phyloP scores from a whole-genome alignment of 1,140 invertebrate genomes.

The Drosophila bifasciata region DNA sequence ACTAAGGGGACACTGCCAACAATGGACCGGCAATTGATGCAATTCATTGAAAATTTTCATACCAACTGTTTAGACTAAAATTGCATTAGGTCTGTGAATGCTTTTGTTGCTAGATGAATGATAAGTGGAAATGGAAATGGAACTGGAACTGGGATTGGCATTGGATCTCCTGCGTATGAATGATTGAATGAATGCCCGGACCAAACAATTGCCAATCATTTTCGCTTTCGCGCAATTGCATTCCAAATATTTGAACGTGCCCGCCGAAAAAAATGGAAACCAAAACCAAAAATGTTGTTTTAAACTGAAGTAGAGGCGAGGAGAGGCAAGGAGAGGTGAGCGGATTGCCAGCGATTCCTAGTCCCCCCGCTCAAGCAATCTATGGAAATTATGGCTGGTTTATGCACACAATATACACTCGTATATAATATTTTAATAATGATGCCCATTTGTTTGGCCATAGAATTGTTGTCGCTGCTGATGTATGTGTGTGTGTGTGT shows the following conservation, averaged over 20 bases:
- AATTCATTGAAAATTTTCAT: constrained; percentile 80
- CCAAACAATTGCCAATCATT: constrained; percentile 80
- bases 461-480: constrained; percentile 58
- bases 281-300: constrained; percentile 60
- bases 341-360: no score
- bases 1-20: constrained; percentile 38
- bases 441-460: constrained; percentile 79
- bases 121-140: constrained; percentile 10
- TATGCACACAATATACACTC: constrained; percentile 29
- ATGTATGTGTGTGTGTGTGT: constrained; percentile 5
- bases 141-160: constrained; percentile 4
- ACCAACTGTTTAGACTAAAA: constrained; percentile 80
- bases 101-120: constrained; percentile 46
- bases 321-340: no score
- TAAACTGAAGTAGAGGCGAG: constrained; percentile 16
- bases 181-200: constrained; percentile 10
- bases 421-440: constrained; percentile 72
- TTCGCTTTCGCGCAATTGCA: constrained; percentile 77
- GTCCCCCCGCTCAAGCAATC: constrained; percentile 39
- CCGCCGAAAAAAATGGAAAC: constrained; percentile 14
- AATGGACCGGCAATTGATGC: constrained; percentile 80
- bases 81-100: constrained; percentile 72
- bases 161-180: constrained; percentile 8
- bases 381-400: constrained; percentile 61
- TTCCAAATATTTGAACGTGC: constrained; percentile 64